Evolutionary conservation across 2,888 invertebrate genomes (phyloP).

Genomic region (Rhamnusium bicolor): DNA sequence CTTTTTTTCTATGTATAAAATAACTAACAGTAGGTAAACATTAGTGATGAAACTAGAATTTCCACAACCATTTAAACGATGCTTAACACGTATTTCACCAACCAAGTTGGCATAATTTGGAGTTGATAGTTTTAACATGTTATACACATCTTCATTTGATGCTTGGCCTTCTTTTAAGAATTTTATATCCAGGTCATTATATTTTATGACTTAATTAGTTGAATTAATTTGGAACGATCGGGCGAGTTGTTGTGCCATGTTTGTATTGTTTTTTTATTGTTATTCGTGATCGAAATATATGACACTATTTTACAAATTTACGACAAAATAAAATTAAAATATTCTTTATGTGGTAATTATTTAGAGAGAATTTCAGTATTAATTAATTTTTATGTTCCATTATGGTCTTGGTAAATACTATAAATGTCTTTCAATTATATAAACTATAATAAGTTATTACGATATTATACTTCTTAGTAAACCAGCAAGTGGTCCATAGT

Average conservation of each 20-base stretch:
- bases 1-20: no score
- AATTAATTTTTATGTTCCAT: constrained; percentile 26
- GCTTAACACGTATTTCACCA: no score
- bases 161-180: no score
- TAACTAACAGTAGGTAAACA: no score
- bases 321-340: neutral
- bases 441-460: constrained; percentile 4
- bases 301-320: constrained; percentile 10
- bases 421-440: constrained; percentile 14
- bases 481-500: constrained; percentile 1
- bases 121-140: no score
- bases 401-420: constrained; percentile 12
- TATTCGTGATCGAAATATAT: neutral
- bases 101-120: no score
- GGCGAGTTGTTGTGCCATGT: neutral
- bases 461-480: neutral
- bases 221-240: neutral
- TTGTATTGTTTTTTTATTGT: neutral
- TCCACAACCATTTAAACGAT: no score
- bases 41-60: no score
- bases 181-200: no score
- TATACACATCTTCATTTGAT: no score
- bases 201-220: neutral
- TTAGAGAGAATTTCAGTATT: neutral
- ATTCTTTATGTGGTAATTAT: constrained; percentile 22